phyloP scores from a whole-genome alignment of 2,113 vertebrate genomes.

The Cynoglossus semilaevis region DNA sequence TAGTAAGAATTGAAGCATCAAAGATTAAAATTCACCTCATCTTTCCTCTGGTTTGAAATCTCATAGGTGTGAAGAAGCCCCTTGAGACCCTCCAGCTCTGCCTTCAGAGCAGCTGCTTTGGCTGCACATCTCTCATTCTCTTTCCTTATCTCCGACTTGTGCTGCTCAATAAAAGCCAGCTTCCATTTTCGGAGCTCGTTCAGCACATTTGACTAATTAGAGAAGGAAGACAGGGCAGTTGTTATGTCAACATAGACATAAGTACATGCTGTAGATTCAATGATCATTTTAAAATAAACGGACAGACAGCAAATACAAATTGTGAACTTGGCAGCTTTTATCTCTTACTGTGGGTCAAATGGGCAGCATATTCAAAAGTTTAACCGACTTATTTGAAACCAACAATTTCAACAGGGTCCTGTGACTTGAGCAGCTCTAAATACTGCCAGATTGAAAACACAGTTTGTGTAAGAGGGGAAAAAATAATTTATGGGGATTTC shows the following conservation, averaged over 20 bases:
- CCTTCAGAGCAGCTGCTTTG: slow-evolving; percentile 74
- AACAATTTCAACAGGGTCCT: too few relatives aligned
- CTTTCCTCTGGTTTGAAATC: slow-evolving; percentile 86
- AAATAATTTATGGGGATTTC: too few relatives aligned
- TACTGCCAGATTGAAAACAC: too few relatives aligned
- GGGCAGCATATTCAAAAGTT: too few relatives aligned
- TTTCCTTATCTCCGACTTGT: slow-evolving; percentile 83
- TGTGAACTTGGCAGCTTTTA: neutral
- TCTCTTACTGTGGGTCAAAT: too few relatives aligned
- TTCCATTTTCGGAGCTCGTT: slow-evolving; percentile 91
- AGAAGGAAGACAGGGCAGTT: slow-evolving; percentile 6
- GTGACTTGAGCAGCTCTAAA: too few relatives aligned
- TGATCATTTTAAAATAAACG: neutral
- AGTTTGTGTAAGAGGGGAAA: too few relatives aligned
- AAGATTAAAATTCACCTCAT: slow-evolving; percentile 79
- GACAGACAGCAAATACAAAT: neutral
- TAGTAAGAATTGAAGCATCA: too few relatives aligned
- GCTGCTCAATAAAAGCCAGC: slow-evolving; percentile 83
- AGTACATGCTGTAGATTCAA: neutral
- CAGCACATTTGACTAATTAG: slow-evolving; percentile 84
- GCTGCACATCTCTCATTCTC: slow-evolving; percentile 81
- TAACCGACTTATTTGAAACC: too few relatives aligned
- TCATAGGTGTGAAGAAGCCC: slow-evolving; percentile 85
- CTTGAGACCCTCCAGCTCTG: slow-evolving; percentile 81
- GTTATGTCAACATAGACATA: slow-evolving; percentile 13